Evolutionary conservation across 1,140 invertebrate species (phyloP).

Genomic region (Microvelia longipes): DNA sequence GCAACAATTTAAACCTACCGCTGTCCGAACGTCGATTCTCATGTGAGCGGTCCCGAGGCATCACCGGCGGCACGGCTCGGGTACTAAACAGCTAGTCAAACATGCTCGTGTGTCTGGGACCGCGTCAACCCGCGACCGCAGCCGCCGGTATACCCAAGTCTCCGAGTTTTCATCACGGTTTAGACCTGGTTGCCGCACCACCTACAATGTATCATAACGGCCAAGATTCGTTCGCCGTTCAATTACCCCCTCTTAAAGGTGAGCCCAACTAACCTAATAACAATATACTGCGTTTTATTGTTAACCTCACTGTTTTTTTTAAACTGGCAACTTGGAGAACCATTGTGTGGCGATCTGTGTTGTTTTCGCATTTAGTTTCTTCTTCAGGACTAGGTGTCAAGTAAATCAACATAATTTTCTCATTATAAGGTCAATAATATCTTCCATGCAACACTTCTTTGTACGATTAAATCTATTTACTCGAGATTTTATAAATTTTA

Average conservation of each 20-base stretch:
- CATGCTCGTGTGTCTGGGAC: constrained; percentile 20
- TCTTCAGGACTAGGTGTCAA: no score
- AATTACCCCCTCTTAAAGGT: constrained; percentile 23
- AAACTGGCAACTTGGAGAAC: no score
- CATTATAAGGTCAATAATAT: no score
- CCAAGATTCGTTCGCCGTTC: constrained; percentile 15
- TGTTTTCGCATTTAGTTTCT: no score
- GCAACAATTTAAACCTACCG: neutral
- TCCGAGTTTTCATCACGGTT: constrained; percentile 64
- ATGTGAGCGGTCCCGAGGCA: neutral
- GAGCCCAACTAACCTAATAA: neutral
- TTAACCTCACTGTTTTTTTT: no score
- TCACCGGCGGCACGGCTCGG: neutral
- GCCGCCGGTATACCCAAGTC: constrained; percentile 58
- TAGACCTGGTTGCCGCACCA: constrained; percentile 48
- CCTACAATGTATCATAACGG: constrained; percentile 3
- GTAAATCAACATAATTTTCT: no score
- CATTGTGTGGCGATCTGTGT: no score
- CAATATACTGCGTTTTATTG: neutral
- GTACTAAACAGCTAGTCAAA: neutral
- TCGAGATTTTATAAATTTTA: no score
- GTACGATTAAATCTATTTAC: no score
- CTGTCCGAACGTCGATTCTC: neutral
- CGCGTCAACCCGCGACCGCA: constrained; percentile 6
- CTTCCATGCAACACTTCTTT: no score